A percentile compares a stretch with the other conserved stretches of the same genome.
Evolutionary conservation across 2,888 invertebrate genomes (phyloP).

Genomic region (Phania funesta): DNA sequence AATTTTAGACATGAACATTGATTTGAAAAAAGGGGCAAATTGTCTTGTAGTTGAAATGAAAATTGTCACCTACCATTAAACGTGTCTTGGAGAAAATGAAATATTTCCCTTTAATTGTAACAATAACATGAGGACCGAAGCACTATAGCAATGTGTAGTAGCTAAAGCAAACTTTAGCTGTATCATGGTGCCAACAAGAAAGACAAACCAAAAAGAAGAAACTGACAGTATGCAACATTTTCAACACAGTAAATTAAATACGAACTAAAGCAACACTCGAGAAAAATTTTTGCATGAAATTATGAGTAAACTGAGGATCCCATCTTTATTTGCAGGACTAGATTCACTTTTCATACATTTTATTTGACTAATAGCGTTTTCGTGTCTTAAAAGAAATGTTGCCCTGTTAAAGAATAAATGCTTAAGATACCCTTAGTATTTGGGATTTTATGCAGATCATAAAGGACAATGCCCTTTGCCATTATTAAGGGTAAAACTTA

Average conservation of each 20-base stretch:
- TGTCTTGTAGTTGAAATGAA: constrained; percentile 63
- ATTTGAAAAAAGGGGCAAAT: constrained; percentile 52
- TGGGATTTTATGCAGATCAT: no score
- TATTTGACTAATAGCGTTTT: no score
- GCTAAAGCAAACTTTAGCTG: constrained; percentile 15
- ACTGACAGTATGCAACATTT: constrained; percentile 61
- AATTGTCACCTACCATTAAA: constrained; percentile 66
- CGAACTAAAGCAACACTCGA: constrained; percentile 12
- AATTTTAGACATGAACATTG: constrained; percentile 41
- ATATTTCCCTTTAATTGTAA: constrained; percentile 66
- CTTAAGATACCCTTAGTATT: no score
- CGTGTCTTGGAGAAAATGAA: constrained; percentile 61
- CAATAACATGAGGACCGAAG: constrained; percentile 46
- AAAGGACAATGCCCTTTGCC: no score
- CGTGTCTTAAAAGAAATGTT: no score
- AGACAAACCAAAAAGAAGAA: constrained; percentile 45
- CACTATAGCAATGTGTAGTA: neutral
- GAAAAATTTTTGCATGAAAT: constrained; percentile 3
- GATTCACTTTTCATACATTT: no score
- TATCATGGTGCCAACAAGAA: constrained; percentile 33
- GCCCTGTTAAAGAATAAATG: no score
- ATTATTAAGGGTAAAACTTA: no score
- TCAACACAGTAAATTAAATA: constrained; percentile 31
- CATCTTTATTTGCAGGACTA: no score
- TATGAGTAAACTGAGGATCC: neutral